Evolutionary conservation across 2,888 invertebrate genomes (phyloP).

Genomic region (Lithophane ornitopus): DNA sequence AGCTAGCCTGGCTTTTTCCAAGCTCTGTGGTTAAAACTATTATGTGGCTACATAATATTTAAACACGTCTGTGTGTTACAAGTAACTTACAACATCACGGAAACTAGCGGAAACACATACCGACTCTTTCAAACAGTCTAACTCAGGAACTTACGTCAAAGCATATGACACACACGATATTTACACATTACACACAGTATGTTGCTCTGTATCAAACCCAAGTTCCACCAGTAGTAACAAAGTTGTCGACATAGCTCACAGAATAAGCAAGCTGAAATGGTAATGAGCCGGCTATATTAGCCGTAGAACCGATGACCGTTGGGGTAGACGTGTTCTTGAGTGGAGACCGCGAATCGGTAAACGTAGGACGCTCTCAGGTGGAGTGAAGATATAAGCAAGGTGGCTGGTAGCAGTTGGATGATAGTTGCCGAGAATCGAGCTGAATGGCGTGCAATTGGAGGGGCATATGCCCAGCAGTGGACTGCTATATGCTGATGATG

Average conservation of each 20-base stretch:
- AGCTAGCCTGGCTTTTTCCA: not conserved
- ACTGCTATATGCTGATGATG: no score
- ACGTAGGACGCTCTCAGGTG: no score
- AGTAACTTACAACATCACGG: slow-evolving; percentile 23
- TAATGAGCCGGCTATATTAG: no score
- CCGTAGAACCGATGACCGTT: no score
- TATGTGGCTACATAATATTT: not conserved
- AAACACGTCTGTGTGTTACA: not conserved
- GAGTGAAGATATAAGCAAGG: no score
- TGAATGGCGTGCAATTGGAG: no score
- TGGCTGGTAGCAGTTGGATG: not conserved
- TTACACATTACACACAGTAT: not conserved
- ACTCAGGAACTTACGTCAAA: slow-evolving; percentile 18
- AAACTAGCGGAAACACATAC: not conserved
- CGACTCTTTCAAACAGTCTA: not conserved
- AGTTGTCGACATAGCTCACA: no score
- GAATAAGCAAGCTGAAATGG: no score
- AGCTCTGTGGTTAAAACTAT: not conserved
- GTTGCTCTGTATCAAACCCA: not conserved
- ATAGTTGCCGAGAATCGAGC: not conserved
- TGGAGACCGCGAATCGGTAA: no score
- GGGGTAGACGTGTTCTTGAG: no score
- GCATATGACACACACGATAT: slow-evolving; percentile 22
- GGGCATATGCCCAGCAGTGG: no score
- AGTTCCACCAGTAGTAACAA: no score